Base-by-base conservation (phyloP, 2,113 vertebrate genomes). In the Uria lomvia region DNA sequence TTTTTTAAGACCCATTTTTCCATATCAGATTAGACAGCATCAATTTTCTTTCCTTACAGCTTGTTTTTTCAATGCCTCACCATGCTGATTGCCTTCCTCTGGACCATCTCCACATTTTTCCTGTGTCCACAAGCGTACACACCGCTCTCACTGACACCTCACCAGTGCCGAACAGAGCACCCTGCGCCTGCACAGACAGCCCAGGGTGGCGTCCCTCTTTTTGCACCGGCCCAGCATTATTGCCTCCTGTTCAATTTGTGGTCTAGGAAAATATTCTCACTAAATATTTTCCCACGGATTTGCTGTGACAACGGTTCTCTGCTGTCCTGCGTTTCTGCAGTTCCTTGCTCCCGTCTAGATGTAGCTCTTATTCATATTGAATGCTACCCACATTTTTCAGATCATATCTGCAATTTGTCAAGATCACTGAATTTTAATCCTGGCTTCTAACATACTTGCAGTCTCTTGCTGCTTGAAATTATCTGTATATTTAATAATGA, bases 401-500 rank as follows among this genome's bases (percentile, higher is more conserved):
- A 89, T 85, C 60, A 8, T 89, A 81, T 32, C 73, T 91, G 73
- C 36, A 63, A 49, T 87, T 94, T 89, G 85, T 84, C 70, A 89
- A 75, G 60, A 75, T 43, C 47, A 40, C 34, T 56, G 52, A 78
- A 91, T 96, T 92, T 81, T 95, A 94, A 72, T 89, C 16, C 36
- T 91, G 43, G 52, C 34, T 73, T 85, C 84, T 85, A 75, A 60
- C 5, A 6, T 72, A 67, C 24, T 75, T 92, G 60, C 43, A 86
- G 76, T 63, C 83, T 86, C 83, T 81, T 81, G 50, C 56, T 92
- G 80, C 83, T 84, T 84, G 52, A 91, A 94, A 92, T 91, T 75
- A 78, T 60, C 80, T 84, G 56, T 42, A 95, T 91, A 92, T 91
- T 92, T 81, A 89, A 91, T 92, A 88, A 91, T 50, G 14, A 92